Percentiles rank a stretch among this genome's conserved stretches.
These are phyloP conservation scores for Jordanella pulchra DNA, from an alignment of 2,797 vertebrate genomes.

Conservation along the genomic window DNA sequence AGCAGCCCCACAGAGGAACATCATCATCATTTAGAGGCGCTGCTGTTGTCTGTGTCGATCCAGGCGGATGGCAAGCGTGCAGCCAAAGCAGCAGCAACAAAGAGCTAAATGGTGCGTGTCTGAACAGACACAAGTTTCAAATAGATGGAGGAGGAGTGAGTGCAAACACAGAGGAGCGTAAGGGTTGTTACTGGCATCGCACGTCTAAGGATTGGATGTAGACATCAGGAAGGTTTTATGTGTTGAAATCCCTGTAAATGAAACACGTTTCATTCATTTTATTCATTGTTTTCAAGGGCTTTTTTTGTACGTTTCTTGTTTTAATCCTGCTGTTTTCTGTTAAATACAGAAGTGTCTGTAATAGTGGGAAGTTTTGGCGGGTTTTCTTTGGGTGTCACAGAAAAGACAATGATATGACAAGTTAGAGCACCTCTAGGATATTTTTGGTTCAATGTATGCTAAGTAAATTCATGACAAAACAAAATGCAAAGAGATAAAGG, in stretches of 20 bases:
- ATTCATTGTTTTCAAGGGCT: no score
- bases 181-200: constrained; percentile 1
- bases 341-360: not conserved
- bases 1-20: constrained; percentile 40
- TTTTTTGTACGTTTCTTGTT: not conserved
- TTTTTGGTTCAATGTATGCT: not conserved
- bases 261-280: not conserved
- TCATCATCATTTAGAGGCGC: constrained; percentile 39
- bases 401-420: not conserved
- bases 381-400: not conserved
- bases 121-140: constrained; percentile 54
- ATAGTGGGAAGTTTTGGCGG: not conserved
- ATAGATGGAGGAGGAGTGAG: constrained; percentile 18
- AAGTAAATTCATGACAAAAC: not conserved
- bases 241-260: not conserved
- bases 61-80: constrained; percentile 54
- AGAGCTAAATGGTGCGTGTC: constrained; percentile 67
- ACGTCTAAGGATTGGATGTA: constrained; percentile 8
- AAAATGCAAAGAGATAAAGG: not conserved
- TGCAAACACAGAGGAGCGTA: constrained; percentile 13
- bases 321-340: not conserved
- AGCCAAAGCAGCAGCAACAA: constrained; percentile 54
- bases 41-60: constrained; percentile 52
- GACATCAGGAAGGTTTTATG: not conserved
- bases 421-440: no score